Conservation (phyloP, 1,140 invertebrate species). For the Philotrypesis tridentata region DNA sequence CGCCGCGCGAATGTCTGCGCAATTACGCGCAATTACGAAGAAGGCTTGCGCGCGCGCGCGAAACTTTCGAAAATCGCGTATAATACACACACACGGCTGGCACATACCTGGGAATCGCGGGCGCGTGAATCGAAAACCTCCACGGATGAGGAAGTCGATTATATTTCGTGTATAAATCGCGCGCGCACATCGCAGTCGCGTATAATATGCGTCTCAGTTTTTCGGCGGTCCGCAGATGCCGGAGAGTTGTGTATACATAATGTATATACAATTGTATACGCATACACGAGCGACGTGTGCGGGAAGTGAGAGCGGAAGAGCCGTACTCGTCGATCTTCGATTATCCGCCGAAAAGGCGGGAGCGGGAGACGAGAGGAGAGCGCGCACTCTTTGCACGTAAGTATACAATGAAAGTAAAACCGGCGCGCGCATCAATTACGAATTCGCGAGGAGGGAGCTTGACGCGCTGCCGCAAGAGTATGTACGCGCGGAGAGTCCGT, state of each 20-base stretch:
- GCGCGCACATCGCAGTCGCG: no score
- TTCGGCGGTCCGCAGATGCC: no score
- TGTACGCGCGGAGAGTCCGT: no score
- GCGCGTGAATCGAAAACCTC: constrained; percentile 32
- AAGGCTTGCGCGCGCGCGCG: background rate
- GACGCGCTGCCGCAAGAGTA: background rate
- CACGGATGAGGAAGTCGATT: constrained; percentile 40
- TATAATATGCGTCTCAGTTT: no score
- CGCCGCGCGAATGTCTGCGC: constrained; percentile 12
- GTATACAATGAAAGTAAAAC: background rate
- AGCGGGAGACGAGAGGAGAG: no score
- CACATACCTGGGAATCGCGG: constrained; percentile 29
- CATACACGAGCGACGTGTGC: background rate
- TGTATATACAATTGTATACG: background rate
- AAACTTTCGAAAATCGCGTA: constrained; percentile 43
- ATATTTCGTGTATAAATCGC: background rate
- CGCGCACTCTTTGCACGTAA: constrained; percentile 35
- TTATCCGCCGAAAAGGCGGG: background rate
- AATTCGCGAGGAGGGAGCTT: background rate
- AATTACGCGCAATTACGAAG: constrained; percentile 38
- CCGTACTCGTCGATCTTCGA: background rate
- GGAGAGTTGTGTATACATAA: no score
- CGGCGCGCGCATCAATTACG: background rate
- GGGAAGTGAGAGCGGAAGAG: background rate
- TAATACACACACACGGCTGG: background rate